These are phyloP conservation scores for Eilema depressum DNA, from an alignment of 2,888 invertebrate genomes.

Conservation along the genomic window DNA sequence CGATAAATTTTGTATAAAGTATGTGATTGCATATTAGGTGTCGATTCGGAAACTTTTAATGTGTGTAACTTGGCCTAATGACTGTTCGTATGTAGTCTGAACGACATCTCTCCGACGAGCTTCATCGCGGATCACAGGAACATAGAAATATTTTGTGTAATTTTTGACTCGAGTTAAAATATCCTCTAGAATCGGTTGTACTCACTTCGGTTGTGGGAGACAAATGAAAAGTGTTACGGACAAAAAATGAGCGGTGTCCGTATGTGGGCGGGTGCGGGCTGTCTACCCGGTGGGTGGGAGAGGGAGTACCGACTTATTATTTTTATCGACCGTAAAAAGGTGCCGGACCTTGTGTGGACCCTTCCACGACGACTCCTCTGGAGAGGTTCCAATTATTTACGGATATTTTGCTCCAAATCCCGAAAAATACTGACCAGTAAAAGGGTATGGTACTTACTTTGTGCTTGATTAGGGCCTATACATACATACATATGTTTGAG, in stretches of 20 bases:
- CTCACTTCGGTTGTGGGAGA: slow-evolving; percentile 46
- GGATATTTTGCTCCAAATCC: slow-evolving; percentile 80
- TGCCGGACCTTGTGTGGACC: slow-evolving; percentile 77
- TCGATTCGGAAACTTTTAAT: slow-evolving; percentile 85
- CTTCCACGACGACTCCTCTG: slow-evolving; percentile 73
- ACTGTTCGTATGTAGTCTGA: slow-evolving; percentile 69
- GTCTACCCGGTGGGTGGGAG: slow-evolving; percentile 48
- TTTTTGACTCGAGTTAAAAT: slow-evolving; percentile 40
- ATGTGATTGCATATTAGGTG: slow-evolving; percentile 87
- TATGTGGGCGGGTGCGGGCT: slow-evolving; percentile 64
- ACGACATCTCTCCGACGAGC: slow-evolving; percentile 31
- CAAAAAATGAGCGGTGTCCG: slow-evolving; percentile 87
- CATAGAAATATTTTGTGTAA: slow-evolving; percentile 44
- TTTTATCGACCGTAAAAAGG: slow-evolving; percentile 86
- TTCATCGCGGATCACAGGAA: slow-evolving; percentile 29
- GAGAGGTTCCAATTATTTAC: slow-evolving; percentile 81
- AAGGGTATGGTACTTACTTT: slow-evolving; percentile 68
- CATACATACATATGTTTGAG: slow-evolving; percentile 49
- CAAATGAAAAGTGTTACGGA: slow-evolving; percentile 62
- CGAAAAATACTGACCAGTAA: slow-evolving; percentile 73
- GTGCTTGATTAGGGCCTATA: slow-evolving; percentile 59
- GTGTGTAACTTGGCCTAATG: slow-evolving; percentile 86
- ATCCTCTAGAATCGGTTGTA: slow-evolving; percentile 29
- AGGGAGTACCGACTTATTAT: slow-evolving; percentile 77
- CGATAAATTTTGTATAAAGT: slow-evolving; percentile 86